Conservation (phyloP, 2,888 invertebrate species). For the Heliconius ethilla region DNA sequence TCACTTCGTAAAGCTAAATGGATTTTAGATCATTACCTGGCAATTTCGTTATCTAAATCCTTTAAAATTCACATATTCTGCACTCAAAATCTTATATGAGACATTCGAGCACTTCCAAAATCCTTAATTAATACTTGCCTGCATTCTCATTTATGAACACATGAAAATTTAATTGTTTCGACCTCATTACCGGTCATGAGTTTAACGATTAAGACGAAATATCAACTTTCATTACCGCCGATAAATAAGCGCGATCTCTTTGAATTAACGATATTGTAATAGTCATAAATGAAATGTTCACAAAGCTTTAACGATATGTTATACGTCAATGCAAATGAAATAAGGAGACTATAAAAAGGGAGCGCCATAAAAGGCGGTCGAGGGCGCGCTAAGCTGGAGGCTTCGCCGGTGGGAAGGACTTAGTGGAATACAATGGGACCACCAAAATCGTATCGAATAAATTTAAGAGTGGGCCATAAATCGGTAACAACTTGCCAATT, state of each 20-base stretch:
- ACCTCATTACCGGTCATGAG: slow-evolving; percentile 32
- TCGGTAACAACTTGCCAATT: slow-evolving; percentile 79
- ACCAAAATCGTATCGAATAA: slow-evolving; percentile 76
- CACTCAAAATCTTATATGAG: slow-evolving; percentile 27
- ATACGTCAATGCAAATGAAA: slow-evolving; percentile 67
- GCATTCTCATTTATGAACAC: slow-evolving; percentile 32
- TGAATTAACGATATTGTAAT: slow-evolving; percentile 46
- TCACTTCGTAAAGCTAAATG: slow-evolving; percentile 34
- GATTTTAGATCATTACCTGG: slow-evolving; percentile 41
- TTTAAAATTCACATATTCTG: slow-evolving; percentile 34
- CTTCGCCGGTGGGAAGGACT: slow-evolving; percentile 59
- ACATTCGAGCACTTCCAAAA: slow-evolving; percentile 19
- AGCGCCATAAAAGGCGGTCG: slow-evolving; percentile 67
- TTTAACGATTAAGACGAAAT: slow-evolving; percentile 42
- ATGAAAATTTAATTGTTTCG: slow-evolving; percentile 36
- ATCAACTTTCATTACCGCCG: slow-evolving; percentile 45
- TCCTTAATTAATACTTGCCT: slow-evolving; percentile 37
- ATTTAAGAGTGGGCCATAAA: slow-evolving; percentile 77
- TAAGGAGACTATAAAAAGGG: slow-evolving; percentile 69
- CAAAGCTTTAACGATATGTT: slow-evolving; percentile 61
- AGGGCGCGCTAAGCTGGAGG: slow-evolving; percentile 61
- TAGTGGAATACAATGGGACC: slow-evolving; percentile 77
- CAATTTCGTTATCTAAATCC: slow-evolving; percentile 38
- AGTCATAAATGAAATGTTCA: slow-evolving; percentile 47
- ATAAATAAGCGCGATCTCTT: slow-evolving; percentile 40